Base-by-base conservation (phyloP, 1,140 invertebrate species). In the Batillaria attramentaria region DNA sequence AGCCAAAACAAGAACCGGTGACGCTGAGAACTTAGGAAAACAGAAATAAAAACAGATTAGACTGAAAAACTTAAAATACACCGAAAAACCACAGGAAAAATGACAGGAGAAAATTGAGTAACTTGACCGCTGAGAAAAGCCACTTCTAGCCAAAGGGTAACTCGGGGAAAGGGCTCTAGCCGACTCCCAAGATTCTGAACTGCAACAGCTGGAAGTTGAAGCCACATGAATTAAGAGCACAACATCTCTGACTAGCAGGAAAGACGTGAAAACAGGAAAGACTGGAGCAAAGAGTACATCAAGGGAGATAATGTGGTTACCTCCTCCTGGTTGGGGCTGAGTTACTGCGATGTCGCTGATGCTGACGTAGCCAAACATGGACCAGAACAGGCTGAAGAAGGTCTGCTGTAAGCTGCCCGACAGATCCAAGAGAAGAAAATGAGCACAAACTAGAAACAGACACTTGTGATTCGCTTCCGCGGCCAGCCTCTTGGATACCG, bases 381-480 rank as follows among this genome's bases (percentile, higher is more conserved):
- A 94, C 95, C 95, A 95, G 87, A 95, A 95, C 39, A 95, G 91
- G 4, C 94, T 95, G 84, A 94, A 94, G 54, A 95, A 89, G 6
- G 94, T 94, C 50, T 90, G 88, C 65, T 87, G 88, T 92, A 92
- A 92, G 84, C 92, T 95, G 92, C 50, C 87, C 87, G 72, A 76
- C 3, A 72, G 69, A 74, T n/a, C n/a, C 62, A 31, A 31, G 24
- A 33, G 62, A 31, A 35, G n/a, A n/a, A n/a, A n/a, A n/a, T n/a
- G 28, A 65, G 62, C 62, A 20, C 62, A 65, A 65, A 24, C 46
- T 13, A 33, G 62, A 35, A 65, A 33, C 6, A n/a, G n/a, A n/a
- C n/a, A 33, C n/a, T n/a, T n/a, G n/a, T n/a, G n/a, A n/a, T n/a
- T n/a, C n/a, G n/a, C n/a, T n/a, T n/a, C n/a, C n/a, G n/a, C n/a